These are phyloP conservation scores for Balanococcus diminutus DNA, from an alignment of 2,888 invertebrate genomes.

Conservation along the genomic window DNA sequence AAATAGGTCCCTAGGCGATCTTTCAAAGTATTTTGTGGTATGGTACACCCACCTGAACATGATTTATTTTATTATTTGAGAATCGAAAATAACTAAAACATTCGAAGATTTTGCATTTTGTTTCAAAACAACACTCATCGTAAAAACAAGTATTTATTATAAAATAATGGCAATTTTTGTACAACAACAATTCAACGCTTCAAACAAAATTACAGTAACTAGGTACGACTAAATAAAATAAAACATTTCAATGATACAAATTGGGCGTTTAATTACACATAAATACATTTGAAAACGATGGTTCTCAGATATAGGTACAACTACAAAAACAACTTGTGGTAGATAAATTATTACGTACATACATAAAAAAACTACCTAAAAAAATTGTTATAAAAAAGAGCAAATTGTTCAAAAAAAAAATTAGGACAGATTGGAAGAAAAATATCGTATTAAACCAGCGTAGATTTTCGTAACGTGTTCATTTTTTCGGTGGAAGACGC, in stretches of 20 bases:
- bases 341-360: background rate
- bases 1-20: background rate
- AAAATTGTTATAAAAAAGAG: slow-evolving; percentile 17
- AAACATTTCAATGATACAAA: slow-evolving; percentile 14
- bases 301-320: background rate
- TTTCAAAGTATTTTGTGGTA: too few relatives aligned
- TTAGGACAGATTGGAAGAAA: slow-evolving; percentile 40
- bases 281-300: background rate
- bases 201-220: slow-evolving; percentile 4
- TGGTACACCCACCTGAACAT: too few relatives aligned
- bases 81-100: background rate
- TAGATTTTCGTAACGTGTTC: slow-evolving; percentile 34
- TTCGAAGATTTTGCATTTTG: background rate
- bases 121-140: background rate
- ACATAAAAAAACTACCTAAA: slow-evolving; percentile 29
- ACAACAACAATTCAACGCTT: slow-evolving; percentile 29
- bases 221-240: background rate
- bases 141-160: slow-evolving; percentile 18
- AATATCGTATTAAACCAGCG: slow-evolving; percentile 9
- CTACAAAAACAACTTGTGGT: background rate
- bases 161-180: background rate
- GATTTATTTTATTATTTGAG: background rate
- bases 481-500: slow-evolving; percentile 23
- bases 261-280: background rate
- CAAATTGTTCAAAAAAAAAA: slow-evolving; percentile 27